A percentile compares a stretch with the other conserved stretches of the same genome.
phyloP scores from a whole-genome alignment of 1,140 invertebrate genomes.

The Cepaea nemoralis region DNA sequence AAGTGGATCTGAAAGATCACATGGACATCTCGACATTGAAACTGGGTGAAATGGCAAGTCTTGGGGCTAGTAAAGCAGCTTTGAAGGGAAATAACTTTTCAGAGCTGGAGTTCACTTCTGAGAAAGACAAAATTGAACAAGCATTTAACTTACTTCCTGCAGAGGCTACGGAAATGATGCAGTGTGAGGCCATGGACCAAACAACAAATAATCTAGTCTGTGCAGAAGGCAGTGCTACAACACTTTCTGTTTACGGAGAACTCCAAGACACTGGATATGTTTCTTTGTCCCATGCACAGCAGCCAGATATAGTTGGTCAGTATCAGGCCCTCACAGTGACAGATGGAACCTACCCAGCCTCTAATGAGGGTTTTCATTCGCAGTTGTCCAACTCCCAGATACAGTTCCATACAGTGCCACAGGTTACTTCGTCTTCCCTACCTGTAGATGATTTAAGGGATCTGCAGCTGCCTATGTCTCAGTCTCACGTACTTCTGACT shows the following conservation, averaged over 20 bases:
- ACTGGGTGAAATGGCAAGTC: neutral
- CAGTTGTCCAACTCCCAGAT: neutral
- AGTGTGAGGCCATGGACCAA: neutral
- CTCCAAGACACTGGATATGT: neutral
- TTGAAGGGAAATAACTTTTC: neutral
- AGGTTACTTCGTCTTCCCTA: neutral
- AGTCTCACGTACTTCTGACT: neutral
- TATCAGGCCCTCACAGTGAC: neutral
- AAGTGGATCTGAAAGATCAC: neutral
- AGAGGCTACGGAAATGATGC: neutral
- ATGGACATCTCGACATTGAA: neutral
- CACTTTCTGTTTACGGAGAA: neutral
- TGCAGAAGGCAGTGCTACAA: neutral
- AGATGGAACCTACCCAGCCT: neutral
- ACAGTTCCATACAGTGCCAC: neutral
- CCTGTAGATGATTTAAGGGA: neutral
- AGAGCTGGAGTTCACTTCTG: neutral
- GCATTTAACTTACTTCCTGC: neutral
- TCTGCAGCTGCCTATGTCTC: neutral
- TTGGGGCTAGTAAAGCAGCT: too few species aligned
- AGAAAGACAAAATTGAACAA: neutral
- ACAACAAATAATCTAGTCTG: neutral
- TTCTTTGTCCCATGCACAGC: neutral
- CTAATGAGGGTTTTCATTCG: neutral
- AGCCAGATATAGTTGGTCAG: neutral